Evolutionary conservation across 2,888 invertebrate genomes (phyloP), one percentile per base, ranked within the genome.

Genomic region (Cecidostiba fungosa): DNA sequence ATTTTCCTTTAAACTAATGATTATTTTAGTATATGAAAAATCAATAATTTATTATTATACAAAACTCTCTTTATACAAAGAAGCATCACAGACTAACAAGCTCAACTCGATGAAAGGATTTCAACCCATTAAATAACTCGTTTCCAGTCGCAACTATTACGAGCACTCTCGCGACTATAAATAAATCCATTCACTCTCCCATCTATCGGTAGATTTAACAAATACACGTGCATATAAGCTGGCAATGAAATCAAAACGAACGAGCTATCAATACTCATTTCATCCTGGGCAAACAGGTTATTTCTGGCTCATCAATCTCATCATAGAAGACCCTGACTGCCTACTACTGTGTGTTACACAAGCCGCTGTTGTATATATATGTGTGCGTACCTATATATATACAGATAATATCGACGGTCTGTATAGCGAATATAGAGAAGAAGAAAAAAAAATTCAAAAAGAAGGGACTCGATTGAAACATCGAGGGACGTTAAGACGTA

Each of bases 231-330:
- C 8, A 66, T 1, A 26, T 77, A 76, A 3, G 29, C 26, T 14
- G 19, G 29, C 50, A 54, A 76, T 54, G 54, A 76, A 50, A 76
- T 76, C 50, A 54, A 54, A 54, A 76, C 32, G 8, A 29, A 43
- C 23, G 10, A 32, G 1, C 29, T 50, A 74, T 74, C 74, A 50
- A 32, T 54, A 54, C 54, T 50, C 76, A 50, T 50, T 54, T 76
- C 32, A 54, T 54, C 54, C 76, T 19, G 50, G 54, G n/a, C 32
- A 54, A 72, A 43, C 23, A 39, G 10, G 72, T 43, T 72, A 72
- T 72, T 72, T 43, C 39, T 72, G 43, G 72, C 43, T 72, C 72
- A 36, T 72, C 36, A n/a, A n/a, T n/a, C n/a, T n/a, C n/a, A n/a
- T n/a, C n/a, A n/a, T n/a, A 8, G 36, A 6, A 50, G 10, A 1